Evolutionary conservation across 2,888 invertebrate species (phyloP), one percentile per base, ranked within the genome.

Genomic region (Muscina levida): DNA sequence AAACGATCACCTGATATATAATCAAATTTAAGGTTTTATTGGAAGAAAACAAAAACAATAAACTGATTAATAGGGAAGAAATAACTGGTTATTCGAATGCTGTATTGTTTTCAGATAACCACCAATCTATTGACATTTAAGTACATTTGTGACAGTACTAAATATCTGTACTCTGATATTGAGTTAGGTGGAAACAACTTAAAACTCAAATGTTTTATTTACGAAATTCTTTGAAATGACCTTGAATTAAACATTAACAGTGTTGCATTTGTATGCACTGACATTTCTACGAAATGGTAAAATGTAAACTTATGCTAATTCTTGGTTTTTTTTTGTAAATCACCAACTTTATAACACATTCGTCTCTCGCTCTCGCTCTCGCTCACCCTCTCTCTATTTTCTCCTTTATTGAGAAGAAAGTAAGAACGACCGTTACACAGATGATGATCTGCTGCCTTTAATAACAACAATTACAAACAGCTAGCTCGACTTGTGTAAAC

Each of bases 211-310:
- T 51, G 51, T 51, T 19, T 22, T 10, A 46, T 46, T 46, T n/a
- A 6, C n/a, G 46, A 46, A 42, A 37, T 65, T 46, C 46, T 65
- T 46, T 46, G 46, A 65, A 65, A 65, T 65, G 26, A 65, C 65
- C 65, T 65, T 65, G 65, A 65, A 19, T 46, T 46, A 26, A 31
- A 3, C 24, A 15, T 26, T 65, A 19, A 53, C 31, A 15, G 24
- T 22, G 22, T 22, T 22, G 8, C 3, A 31, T 31, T 31, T 31
- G 31, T 31, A 31, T 31, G n/a, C n/a, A n/a, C n/a, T n/a, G n/a
- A n/a, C n/a, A n/a, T n/a, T n/a, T n/a, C n/a, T n/a, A n/a, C n/a
- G n/a, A n/a, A n/a, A n/a, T n/a, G n/a, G n/a, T n/a, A 46, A 17
- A 46, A 46, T 6, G 19, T 6, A 37, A 37, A 44, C 44, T 48